phyloP scores from a whole-genome alignment of 2,797 vertebrate genomes.

The Coregonus ussuriensis region DNA sequence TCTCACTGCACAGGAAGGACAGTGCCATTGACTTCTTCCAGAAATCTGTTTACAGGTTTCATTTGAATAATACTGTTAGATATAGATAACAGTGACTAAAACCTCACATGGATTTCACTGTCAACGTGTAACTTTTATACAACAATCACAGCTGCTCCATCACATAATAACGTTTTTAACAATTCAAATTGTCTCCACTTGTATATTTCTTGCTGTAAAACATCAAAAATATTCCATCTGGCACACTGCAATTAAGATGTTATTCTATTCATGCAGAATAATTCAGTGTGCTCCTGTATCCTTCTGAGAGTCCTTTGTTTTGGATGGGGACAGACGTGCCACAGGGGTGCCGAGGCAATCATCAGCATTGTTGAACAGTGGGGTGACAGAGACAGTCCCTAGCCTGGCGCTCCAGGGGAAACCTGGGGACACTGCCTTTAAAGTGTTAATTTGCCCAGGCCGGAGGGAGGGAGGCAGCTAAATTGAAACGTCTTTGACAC shows the following conservation, averaged over 20 bases:
- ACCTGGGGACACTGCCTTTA: slow-evolving; percentile 70
- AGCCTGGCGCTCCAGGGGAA: slow-evolving; percentile 47
- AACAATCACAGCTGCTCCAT: neutral
- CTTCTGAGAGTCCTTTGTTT: slow-evolving; percentile 50
- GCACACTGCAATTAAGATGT: slow-evolving; percentile 27
- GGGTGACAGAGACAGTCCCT: slow-evolving; percentile 10
- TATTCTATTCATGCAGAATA: slow-evolving; percentile 25
- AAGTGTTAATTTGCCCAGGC: slow-evolving; percentile 75
- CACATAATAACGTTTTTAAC: neutral
- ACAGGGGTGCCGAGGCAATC: slow-evolving; percentile 38
- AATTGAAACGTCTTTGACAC: slow-evolving; percentile 78
- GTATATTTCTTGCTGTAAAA: slow-evolving; percentile 14
- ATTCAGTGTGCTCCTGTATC: slow-evolving; percentile 25
- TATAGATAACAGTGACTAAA: neutral
- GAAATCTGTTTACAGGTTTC: neutral
- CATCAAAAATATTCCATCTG: neutral
- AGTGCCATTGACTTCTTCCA: neutral
- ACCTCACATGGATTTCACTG: neutral
- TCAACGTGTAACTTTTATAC: neutral
- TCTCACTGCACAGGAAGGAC: slow-evolving; percentile 4
- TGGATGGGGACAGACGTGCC: slow-evolving; percentile 42
- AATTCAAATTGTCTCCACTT: neutral
- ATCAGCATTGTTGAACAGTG: slow-evolving; percentile 60
- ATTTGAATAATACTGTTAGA: neutral
- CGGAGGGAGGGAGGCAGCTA: slow-evolving; percentile 58